phyloP scores from a whole-genome alignment of 2,888 invertebrate genomes.

The Ceriagrion tenellum region DNA sequence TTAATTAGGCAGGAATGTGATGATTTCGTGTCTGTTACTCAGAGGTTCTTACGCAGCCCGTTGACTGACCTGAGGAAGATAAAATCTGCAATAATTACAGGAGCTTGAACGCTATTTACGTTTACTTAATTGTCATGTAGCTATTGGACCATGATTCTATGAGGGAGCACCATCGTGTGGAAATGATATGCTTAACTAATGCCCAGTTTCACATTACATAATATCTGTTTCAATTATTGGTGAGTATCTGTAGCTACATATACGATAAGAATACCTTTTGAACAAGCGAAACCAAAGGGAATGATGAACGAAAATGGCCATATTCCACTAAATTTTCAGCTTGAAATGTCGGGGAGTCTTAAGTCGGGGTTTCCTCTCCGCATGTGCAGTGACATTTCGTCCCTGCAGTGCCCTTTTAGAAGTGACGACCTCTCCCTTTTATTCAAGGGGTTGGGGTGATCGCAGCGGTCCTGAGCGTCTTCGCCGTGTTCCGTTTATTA shows the following conservation, averaged over 20 bases:
- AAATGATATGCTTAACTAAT: neutral
- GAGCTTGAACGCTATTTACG: neutral
- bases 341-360: neutral
- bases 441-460: neutral
- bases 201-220: neutral
- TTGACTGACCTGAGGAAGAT: neutral
- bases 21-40: neutral
- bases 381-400: conserved; percentile 55
- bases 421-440: conserved; percentile 1
- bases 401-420: conserved; percentile 51
- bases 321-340: neutral
- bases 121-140: neutral
- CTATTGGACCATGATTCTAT: neutral
- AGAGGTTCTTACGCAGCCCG: neutral
- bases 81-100: neutral
- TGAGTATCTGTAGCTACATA: neutral
- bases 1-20: neutral
- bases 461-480: neutral
- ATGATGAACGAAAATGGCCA: too few relatives aligned
- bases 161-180: neutral
- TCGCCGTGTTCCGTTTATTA: neutral
- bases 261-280: neutral
- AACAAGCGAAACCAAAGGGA: too few relatives aligned
- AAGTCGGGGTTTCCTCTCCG: neutral
- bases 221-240: neutral